Percentiles rank a stretch among this genome's conserved stretches.
phyloP scores from a whole-genome alignment of 2,888 invertebrate species.

The Lomographa bimaculata region DNA sequence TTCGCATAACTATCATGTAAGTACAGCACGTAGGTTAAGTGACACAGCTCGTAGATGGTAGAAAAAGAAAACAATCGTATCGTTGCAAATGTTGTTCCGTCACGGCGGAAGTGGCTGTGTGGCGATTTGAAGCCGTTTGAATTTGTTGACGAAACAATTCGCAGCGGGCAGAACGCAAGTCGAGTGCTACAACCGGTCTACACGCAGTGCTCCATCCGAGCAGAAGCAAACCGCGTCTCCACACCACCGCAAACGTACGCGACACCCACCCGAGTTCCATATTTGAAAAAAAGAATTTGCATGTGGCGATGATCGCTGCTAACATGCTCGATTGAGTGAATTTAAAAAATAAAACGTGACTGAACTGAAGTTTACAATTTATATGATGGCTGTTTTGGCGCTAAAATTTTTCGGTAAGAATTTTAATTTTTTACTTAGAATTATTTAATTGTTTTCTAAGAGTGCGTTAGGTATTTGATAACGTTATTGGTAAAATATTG shows the following conservation, averaged over 20 bases:
- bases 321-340: constrained; percentile 19
- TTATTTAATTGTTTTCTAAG: too few species aligned
- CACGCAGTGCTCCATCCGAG: constrained; percentile 10
- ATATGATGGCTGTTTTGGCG: constrained; percentile 66
- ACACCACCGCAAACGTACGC: constrained; percentile 11
- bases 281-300: constrained; percentile 7
- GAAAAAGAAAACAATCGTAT: constrained; percentile 28
- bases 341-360: constrained; percentile 35
- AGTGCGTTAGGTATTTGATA: too few species aligned
- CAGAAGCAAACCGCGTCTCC: constrained; percentile 9
- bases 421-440: constrained; percentile 20
- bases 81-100: constrained; percentile 28
- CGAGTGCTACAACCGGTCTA: constrained; percentile 24
- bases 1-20: constrained; percentile 6
- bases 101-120: constrained; percentile 30
- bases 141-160: constrained; percentile 23
- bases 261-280: constrained; percentile 7
- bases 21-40: constrained; percentile 19
- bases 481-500: too few species aligned
- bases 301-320: constrained; percentile 15
- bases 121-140: constrained; percentile 20
- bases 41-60: constrained; percentile 17
- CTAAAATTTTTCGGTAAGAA: constrained; percentile 66
- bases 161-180: constrained; percentile 7
- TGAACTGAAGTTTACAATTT: constrained; percentile 19